Conservation (phyloP, 1,140 invertebrate species). For the Ladona fulva region DNA sequence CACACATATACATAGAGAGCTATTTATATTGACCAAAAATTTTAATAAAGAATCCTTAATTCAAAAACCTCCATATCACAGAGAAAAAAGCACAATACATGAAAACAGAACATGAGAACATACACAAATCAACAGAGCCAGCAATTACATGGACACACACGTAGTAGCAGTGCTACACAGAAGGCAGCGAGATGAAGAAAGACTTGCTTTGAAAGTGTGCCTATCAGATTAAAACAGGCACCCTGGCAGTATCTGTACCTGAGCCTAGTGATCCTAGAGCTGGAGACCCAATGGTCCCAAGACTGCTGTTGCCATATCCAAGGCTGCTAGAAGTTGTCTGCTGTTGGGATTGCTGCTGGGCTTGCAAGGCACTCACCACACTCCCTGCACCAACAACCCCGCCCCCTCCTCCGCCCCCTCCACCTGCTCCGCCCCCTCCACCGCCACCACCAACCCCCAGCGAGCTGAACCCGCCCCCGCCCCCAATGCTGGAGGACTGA, state of each 20-base stretch:
- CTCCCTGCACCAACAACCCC: not conserved
- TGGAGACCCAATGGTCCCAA: slow-evolving; percentile 46
- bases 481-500: slow-evolving; percentile 26
- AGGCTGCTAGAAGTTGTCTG: slow-evolving; percentile 1
- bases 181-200: no score
- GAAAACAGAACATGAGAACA: no score
- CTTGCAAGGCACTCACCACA: not conserved
- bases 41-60: no score
- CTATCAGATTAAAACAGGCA: not conserved
- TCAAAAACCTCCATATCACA: no score
- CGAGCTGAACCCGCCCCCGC: slow-evolving; percentile 11
- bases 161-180: no score
- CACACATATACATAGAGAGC: no score
- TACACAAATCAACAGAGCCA: no score
- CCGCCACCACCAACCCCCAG: slow-evolving; percentile 1
- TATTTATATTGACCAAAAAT: no score
- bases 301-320: slow-evolving; percentile 18
- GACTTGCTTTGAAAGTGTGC: not conserved
- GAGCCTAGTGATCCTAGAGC: slow-evolving; percentile 38
- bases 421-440: not conserved
- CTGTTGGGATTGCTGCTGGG: slow-evolving; percentile 14
- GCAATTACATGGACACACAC: no score
- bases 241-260: slow-evolving; percentile 23
- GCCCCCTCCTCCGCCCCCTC: not conserved
- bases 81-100: no score